Conservation (phyloP, 2,888 invertebrate genomes). For the Polydrusus cervinus region DNA sequence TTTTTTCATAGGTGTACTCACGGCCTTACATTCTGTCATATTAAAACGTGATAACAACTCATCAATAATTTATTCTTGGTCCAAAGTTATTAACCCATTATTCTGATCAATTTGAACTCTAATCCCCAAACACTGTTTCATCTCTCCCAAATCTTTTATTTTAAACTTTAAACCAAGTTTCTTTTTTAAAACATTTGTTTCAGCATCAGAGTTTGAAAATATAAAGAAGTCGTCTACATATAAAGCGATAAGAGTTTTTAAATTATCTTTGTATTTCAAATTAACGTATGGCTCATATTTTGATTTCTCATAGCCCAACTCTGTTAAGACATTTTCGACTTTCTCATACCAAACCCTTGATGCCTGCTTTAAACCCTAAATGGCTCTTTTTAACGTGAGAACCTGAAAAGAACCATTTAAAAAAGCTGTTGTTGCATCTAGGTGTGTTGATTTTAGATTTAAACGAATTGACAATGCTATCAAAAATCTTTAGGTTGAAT, state of each 20-base stretch:
- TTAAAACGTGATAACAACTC: slow-evolving; percentile 28
- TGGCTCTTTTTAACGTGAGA: slow-evolving; percentile 1
- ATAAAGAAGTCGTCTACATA: slow-evolving; percentile 58
- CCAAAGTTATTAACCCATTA: slow-evolving; percentile 1
- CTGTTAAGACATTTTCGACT: neutral
- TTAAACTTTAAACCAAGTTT: slow-evolving; percentile 12
- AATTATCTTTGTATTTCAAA: slow-evolving; percentile 3
- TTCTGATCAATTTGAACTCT: slow-evolving; percentile 4
- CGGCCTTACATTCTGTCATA: slow-evolving; percentile 30
- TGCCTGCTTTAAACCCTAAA: slow-evolving; percentile 29
- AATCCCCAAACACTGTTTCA: slow-evolving; percentile 23
- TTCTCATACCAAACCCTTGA: slow-evolving; percentile 31
- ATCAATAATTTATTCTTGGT: slow-evolving; percentile 38
- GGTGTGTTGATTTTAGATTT: slow-evolving; percentile 52
- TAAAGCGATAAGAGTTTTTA: slow-evolving; percentile 5
- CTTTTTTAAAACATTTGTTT: slow-evolving; percentile 10
- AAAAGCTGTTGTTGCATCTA: slow-evolving; percentile 39
- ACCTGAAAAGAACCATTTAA: slow-evolving; percentile 40
- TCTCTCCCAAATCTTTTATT: slow-evolving; percentile 26
- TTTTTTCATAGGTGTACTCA: slow-evolving; percentile 56
- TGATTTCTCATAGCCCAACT: slow-evolving; percentile 9
- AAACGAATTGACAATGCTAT: slow-evolving; percentile 54
- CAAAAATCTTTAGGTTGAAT: slow-evolving; percentile 55
- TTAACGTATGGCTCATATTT: slow-evolving; percentile 28
- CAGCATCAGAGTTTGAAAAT: slow-evolving; percentile 20